Conservation (phyloP, 2,113 vertebrate species). For the Neolamprologus kungweensis region DNA sequence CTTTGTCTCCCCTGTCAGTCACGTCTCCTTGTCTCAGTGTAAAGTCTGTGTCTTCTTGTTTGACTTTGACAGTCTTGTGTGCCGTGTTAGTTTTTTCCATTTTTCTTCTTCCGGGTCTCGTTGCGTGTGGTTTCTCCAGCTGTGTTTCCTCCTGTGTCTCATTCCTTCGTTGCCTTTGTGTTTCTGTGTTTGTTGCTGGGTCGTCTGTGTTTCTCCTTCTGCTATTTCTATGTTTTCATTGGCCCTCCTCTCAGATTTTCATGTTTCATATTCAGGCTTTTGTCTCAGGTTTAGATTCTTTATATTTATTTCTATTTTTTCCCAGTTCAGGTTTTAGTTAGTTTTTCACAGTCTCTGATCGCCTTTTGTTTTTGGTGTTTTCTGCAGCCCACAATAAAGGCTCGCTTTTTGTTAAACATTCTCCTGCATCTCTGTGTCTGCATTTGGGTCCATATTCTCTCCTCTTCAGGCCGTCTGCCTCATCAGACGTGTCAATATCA, state of each 20-base stretch:
- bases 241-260: too few relatives aligned
- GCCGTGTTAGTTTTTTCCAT: fast-evolving
- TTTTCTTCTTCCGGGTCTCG: fast-evolving
- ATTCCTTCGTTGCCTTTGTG: fast-evolving
- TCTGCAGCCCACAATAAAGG: neutral
- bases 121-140: neutral
- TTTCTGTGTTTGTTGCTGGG: fast-evolving
- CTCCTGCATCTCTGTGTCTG: neutral
- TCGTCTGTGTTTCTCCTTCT: too few relatives aligned
- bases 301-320: too few relatives aligned
- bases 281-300: too few relatives aligned
- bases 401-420: neutral
- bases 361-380: neutral
- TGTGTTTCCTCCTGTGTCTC: neutral
- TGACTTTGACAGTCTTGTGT: too few relatives aligned
- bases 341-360: neutral
- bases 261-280: too few relatives aligned
- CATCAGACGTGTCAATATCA: fast-evolving
- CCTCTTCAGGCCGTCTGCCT: neutral
- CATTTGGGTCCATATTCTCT: neutral
- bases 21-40: neutral
- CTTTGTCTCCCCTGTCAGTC: neutral
- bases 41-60: too few relatives aligned
- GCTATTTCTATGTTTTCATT: too few relatives aligned
- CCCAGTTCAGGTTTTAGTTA: neutral